Evolutionary conservation across 2,797 vertebrate species (phyloP).

Genomic region (Darevskia mixta): DNA sequence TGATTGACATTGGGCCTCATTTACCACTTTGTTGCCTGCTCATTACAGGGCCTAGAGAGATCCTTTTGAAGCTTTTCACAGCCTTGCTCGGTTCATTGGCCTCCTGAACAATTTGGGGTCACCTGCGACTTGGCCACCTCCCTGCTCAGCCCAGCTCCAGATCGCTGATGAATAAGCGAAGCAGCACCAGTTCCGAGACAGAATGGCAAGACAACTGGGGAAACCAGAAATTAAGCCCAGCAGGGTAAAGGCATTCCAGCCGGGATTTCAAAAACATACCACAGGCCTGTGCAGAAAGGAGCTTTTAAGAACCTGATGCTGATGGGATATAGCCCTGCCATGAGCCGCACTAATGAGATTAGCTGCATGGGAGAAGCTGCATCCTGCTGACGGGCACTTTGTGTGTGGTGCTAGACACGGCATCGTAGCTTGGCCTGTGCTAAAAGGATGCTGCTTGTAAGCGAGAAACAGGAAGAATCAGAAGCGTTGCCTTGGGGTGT

Average conservation of each 20-base stretch:
- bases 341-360: not conserved
- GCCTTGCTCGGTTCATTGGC: no score
- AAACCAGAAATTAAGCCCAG: not conserved
- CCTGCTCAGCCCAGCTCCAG: not conserved
- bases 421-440: no score
- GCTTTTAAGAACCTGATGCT: not conserved
- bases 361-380: not conserved
- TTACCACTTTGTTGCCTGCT: not conserved
- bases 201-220: not conserved
- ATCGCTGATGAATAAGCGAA: not conserved
- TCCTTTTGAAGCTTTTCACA: not conserved
- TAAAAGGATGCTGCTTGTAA: not conserved
- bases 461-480: not conserved
- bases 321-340: not conserved
- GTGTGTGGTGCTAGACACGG: not conserved
- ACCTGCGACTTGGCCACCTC: not conserved
- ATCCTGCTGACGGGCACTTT: not conserved
- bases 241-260: not conserved
- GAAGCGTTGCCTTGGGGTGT: not conserved
- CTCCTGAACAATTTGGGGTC: not conserved
- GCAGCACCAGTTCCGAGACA: not conserved
- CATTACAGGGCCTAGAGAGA: not conserved
- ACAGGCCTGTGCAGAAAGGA: not conserved
- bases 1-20: no score
- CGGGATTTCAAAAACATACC: not conserved